Evolutionary conservation across 2,888 invertebrate species (phyloP), one percentile per base, ranked within the genome.

Genomic region (Perizoma affinitatum): DNA sequence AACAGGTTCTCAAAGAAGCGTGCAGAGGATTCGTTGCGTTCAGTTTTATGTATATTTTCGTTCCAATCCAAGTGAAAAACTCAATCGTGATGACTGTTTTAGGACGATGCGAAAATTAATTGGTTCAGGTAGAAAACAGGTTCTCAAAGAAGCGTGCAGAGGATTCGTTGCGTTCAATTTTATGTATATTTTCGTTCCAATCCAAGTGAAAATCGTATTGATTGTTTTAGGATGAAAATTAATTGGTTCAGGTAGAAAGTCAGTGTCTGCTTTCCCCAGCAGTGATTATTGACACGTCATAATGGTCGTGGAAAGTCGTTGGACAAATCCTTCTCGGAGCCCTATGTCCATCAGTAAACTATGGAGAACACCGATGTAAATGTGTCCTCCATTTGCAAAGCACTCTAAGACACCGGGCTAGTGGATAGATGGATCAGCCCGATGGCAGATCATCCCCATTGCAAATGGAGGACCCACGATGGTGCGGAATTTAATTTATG

Each of bases 31-130:
- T 54, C 22, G 51, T 48, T 53, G 44, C 22, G 47, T 58, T 62
- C 53, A 40, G 42, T 51, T 46, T 43, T 43, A 50, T 49, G 38
- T 33, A 38, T 35, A 46, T 54, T 35, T 49, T 6, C 49, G 10
- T 44, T 56, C 33, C 49, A 49, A 56, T 56, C 43, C 33, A 49
- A 54, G 47, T 9, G 43, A 55, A 50, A 33, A 50, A 49, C 50
- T 49, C 10, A 33, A 49, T 55, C n/a, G n/a, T n/a, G 9, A 9
- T 22, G 22, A 50, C 36, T 50, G 41, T 42, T 41, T 42, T 33
- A 41, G 3, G n/a, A 4, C n/a, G 11, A 33, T 42, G 9, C n/a
- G n/a, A 41, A 41, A 33, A 42, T 42, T 1, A 48, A 46, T 46
- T 36, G n/a, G 48, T 5, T 5, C 36, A 36, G 36, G 36, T 36